phyloP scores from a whole-genome alignment of 2,797 vertebrate species.

The Alfaro cultratus region DNA sequence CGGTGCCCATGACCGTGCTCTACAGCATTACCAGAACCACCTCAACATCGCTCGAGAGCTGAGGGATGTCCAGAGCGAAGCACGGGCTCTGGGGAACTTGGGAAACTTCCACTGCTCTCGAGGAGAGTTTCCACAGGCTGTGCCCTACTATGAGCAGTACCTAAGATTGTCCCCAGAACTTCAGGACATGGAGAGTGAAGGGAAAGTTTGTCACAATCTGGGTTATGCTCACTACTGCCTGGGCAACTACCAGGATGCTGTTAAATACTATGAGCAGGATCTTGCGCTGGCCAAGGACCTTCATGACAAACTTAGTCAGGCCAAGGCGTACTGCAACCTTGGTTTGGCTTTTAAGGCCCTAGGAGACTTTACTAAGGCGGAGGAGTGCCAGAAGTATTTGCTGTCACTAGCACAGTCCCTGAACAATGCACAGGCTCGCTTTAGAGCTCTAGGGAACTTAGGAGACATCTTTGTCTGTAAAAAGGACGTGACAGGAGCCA shows the following conservation, averaged over 20 bases:
- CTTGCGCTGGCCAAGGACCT: constrained; percentile 96
- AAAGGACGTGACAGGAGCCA: constrained; percentile 91
- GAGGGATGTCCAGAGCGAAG: constrained; percentile 94
- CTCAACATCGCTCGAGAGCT: constrained; percentile 96
- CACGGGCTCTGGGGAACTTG: constrained; percentile 93
- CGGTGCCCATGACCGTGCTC: constrained; percentile 95
- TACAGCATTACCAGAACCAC: constrained; percentile 98
- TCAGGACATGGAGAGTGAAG: constrained; percentile 98
- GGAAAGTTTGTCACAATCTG: constrained; percentile 97
- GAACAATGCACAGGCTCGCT: constrained; percentile 95
- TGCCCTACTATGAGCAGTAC: constrained; percentile 98
- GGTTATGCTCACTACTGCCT: constrained; percentile 98
- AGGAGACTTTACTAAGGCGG: constrained; percentile 91
- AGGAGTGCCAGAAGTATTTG: constrained; percentile 98
- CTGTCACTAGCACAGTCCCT: constrained; percentile 96
- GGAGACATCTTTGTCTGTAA: constrained; percentile 97
- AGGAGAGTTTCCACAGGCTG: constrained; percentile 93
- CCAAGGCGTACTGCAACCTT: constrained; percentile 98
- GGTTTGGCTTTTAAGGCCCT: constrained; percentile 96
- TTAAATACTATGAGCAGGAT: constrained; percentile 97
- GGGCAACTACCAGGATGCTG: constrained; percentile 93
- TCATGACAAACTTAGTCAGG: constrained; percentile 97
- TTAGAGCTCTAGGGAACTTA: constrained; percentile 96
- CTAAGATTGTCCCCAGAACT: constrained; percentile 92
- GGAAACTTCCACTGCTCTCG: constrained; percentile 98